These are phyloP conservation scores for Octodonta nipae DNA, from an alignment of 2,888 invertebrate species.

Conservation along the genomic window DNA sequence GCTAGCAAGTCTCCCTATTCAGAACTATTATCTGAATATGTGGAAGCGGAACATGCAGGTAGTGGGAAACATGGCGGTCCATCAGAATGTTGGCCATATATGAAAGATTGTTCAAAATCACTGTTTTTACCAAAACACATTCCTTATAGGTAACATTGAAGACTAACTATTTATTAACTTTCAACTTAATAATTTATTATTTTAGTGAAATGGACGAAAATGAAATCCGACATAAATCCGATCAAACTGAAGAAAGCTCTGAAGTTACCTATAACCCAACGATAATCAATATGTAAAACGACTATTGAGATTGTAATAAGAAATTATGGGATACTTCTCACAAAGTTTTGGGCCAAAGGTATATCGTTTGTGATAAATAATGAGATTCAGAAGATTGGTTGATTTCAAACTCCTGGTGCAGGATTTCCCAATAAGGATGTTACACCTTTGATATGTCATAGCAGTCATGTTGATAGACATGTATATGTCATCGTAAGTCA, in stretches of 20 bases:
- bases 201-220: slow-evolving; percentile 20
- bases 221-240: slow-evolving; percentile 19
- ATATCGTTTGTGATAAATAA: no score
- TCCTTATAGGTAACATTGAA: slow-evolving; percentile 37
- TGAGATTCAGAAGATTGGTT: no score
- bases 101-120: slow-evolving; percentile 69
- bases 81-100: slow-evolving; percentile 77
- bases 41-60: slow-evolving; percentile 66
- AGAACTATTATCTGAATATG: slow-evolving; percentile 58
- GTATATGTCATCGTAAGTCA: no score
- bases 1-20: slow-evolving; percentile 73
- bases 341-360: no score
- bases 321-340: no score
- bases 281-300: no score
- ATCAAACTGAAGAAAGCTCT: slow-evolving; percentile 12
- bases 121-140: slow-evolving; percentile 49
- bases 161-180: not conserved
- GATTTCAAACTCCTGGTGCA: no score
- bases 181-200: slow-evolving; percentile 6
- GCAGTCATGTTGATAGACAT: no score
- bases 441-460: no score
- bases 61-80: slow-evolving; percentile 44
- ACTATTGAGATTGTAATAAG: no score
- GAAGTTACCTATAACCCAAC: slow-evolving; percentile 27
- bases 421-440: no score